Percentiles rank a stretch among this genome's conserved stretches.
Evolutionary conservation across 23 tunicate genomes (phyloP).

Genomic region (Halocynthia aurantium): DNA sequence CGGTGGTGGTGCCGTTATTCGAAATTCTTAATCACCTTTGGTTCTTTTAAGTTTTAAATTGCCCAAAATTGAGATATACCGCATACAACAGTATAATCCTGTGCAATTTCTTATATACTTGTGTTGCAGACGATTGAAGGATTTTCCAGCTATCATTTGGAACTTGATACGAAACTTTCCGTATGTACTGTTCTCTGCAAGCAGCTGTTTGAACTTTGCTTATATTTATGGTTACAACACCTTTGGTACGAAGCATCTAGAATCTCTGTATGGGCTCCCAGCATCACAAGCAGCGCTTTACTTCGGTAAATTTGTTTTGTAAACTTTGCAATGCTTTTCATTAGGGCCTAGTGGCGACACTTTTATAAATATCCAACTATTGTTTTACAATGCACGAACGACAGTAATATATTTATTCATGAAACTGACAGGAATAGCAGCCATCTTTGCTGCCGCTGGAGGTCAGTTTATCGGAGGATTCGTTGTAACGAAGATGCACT

Average conservation of each 20-base stretch:
- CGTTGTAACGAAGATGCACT: constrained; percentile 32
- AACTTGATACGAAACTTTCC: constrained; percentile 8
- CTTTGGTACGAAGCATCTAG: constrained; percentile 18
- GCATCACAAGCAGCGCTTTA: constrained; percentile 9
- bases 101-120: no score
- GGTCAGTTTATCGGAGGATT: constrained; percentile 64
- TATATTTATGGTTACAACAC: constrained; percentile 24
- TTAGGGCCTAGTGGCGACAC: neutral
- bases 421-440: constrained; percentile 33
- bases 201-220: constrained; percentile 20
- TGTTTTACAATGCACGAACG: neutral
- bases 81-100: no score
- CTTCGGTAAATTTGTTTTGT: constrained; percentile 20
- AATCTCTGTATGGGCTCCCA: constrained; percentile 9
- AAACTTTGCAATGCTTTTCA: neutral
- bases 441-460: constrained; percentile 50
- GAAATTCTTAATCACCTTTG: no score
- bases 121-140: neutral
- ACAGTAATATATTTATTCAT: neutral
- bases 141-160: constrained; percentile 14
- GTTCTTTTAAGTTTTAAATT: no score
- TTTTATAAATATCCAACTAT: neutral
- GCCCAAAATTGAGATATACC: no score
- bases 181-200: constrained; percentile 11
- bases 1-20: no score